Evolutionary conservation across 2,888 invertebrate species (phyloP), one percentile per base, ranked within the genome.

Genomic region (Scaptomyza reducta): DNA sequence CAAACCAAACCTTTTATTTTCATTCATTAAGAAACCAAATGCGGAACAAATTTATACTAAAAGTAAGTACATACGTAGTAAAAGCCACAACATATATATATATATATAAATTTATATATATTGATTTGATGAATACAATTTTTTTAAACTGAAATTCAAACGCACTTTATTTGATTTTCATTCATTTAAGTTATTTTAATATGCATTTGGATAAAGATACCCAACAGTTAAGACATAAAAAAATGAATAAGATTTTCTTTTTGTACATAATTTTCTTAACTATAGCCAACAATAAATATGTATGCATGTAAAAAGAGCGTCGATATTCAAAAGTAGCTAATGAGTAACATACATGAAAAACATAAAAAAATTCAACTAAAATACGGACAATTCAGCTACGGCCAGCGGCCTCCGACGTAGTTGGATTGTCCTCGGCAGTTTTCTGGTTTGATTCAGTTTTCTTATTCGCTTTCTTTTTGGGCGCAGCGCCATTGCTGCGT

Each of bases 21-120:
- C 27, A 53, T 25, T 50, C 7, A 45, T 53, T 22, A n/a, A 56
- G 50, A 53, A 59, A 63, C 54, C 57, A 75, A 70, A 70, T 59
- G 57, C 41, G 65, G 74, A 85, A 77, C 79, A 81, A 87, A 83
- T 51, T 42, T 56, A 41, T 41, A 49, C 40, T 45, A 54, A 57
- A n/a, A n/a, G n/a, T n/a, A n/a, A 49, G 58, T 35, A 44, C 13
- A 55, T 22, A 38, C 44, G 60, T 56, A 66, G 49, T 58, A 27
- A 38, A 63, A 45, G 41, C 72, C 58, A 31, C 63, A 41, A 41
- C 55, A 50, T 41, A 62, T 33, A 55, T 47, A 50, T 3, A 31
- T 31, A 29, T 9, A 29, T 58, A 38, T 58, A 49, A 35, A 62
- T 33, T 50, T 47, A 50, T 3, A 31, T 31, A 29, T 9, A 29